Base-by-base conservation (phyloP, 1,140 invertebrate genomes). In the Brachionus manjavacas region DNA sequence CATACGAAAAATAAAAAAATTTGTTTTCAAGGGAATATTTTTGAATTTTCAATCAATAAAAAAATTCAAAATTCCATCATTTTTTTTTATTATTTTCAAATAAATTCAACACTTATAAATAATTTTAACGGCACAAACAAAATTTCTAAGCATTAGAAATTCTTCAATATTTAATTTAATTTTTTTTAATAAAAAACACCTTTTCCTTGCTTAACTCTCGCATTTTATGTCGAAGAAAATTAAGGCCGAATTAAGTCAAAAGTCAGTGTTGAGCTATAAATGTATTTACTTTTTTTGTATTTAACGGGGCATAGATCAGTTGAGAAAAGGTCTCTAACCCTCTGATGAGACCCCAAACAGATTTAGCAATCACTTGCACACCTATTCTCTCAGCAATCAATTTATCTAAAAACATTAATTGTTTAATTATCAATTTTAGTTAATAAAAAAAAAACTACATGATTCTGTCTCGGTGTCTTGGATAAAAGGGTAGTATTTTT, bases 241-340 rank as follows among this genome's bases (percentile, higher is more conserved):
- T n/a, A n/a, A n/a, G n/a, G n/a, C n/a, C n/a, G n/a, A n/a, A n/a
- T n/a, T n/a, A n/a, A n/a, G n/a, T n/a, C n/a, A n/a, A n/a, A n/a
- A n/a, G n/a, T 52, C 16, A n/a, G 1, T 16, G 7, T 52, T 16
- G 16, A 60, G 9, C 16, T 20, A 25, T 4, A 23, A 60, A 23
- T 20, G 2, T 55, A 23, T 55, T 80, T 64, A 81, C 79, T 46
- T 64, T 81, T 8, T 60, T 25, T 81, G 79, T 16, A 64, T 46
- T n/a, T 81, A 23, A 11, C 7, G n/a, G 23, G 8, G 49, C 49
- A 76, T 84, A 84, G 11, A 84, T 35, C 3, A 84, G 35, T 79
- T 84, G 84, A 66, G 72, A 78, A 31, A 84, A 84, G 14, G 84
- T 84, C 66, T 84, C 84, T 35, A 84, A 16, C 14, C 31, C 72